These are phyloP conservation scores for Vanessa atalanta DNA, from an alignment of 1,140 invertebrate species.

Conservation along the genomic window DNA sequence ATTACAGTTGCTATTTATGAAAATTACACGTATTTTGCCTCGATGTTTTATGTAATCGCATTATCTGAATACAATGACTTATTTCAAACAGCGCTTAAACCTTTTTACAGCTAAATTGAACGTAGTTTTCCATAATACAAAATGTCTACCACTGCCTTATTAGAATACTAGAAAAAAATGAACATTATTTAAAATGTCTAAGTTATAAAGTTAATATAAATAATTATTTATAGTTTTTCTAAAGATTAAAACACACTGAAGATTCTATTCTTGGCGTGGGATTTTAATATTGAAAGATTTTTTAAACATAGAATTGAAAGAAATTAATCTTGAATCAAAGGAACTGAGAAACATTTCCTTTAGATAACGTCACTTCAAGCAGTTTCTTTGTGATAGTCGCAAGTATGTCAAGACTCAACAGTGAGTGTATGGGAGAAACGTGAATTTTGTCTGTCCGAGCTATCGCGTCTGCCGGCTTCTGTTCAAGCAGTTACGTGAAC, in stretches of 20 bases:
- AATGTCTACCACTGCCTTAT: no score
- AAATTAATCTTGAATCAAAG: background rate
- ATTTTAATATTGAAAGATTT: no score
- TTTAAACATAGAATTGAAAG: no score
- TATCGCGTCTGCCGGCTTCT: background rate
- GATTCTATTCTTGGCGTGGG: no score
- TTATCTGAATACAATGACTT: background rate
- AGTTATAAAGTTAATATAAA: no score
- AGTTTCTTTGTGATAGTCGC: slow-evolving; percentile 1
- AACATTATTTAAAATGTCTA: no score
- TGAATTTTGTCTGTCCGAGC: slow-evolving; percentile 6
- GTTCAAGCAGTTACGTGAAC: background rate
- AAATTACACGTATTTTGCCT: background rate
- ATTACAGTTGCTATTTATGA: background rate
- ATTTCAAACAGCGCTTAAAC: background rate
- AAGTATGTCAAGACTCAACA: slow-evolving; percentile 20
- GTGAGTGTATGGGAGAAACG: slow-evolving; percentile 8
- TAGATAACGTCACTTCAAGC: background rate
- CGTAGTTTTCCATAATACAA: no score
- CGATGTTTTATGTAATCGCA: background rate
- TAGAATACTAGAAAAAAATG: no score
- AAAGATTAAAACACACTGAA: no score
- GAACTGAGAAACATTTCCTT: background rate
- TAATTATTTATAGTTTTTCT: no score
- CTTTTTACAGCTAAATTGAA: background rate